Conservation (phyloP, 2,113 vertebrate genomes). For the Nerophis lumbriciformis region DNA sequence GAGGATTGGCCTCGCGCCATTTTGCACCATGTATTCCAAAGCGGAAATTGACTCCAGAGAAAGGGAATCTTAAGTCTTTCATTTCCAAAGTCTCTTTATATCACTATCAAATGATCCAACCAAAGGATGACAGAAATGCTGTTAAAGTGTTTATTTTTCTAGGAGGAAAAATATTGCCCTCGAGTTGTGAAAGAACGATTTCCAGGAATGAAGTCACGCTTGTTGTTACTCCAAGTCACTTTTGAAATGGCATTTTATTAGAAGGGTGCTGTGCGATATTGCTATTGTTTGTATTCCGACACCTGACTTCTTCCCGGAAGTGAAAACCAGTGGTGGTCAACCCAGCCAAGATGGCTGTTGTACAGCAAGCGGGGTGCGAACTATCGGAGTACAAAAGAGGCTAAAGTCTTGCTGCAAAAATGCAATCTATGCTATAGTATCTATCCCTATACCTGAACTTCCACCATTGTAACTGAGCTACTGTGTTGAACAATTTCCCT, state of each 20-base stretch:
- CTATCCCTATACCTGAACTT: no score
- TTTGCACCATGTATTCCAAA: slow-evolving; percentile 29
- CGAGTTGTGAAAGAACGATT: slow-evolving; percentile 42
- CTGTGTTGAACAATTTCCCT: no score
- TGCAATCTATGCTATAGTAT: no score
- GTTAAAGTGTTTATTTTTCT: slow-evolving; percentile 55
- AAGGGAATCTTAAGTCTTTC: slow-evolving; percentile 39
- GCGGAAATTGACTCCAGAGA: slow-evolving; percentile 42
- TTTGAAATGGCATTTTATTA: slow-evolving; percentile 71
- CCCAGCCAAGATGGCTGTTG: no score
- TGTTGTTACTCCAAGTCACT: slow-evolving; percentile 41
- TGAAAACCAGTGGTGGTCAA: no score
- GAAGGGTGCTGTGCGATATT: slow-evolving; percentile 37
- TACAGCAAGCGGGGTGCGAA: no score
- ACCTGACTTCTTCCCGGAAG: no score
- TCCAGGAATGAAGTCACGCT: slow-evolving; percentile 79
- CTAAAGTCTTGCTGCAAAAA: no score
- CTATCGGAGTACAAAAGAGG: no score
- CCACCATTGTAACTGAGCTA: no score
- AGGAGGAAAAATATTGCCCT: slow-evolving; percentile 31
- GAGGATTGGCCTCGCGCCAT: slow-evolving; percentile 22
- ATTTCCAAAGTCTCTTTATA: slow-evolving; percentile 48
- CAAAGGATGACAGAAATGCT: slow-evolving; percentile 39
- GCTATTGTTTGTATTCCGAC: no score
- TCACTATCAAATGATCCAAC: slow-evolving; percentile 48